These are phyloP conservation scores for Falco novaeseelandiae DNA, from an alignment of 2,797 vertebrate genomes.

Conservation along the genomic window DNA sequence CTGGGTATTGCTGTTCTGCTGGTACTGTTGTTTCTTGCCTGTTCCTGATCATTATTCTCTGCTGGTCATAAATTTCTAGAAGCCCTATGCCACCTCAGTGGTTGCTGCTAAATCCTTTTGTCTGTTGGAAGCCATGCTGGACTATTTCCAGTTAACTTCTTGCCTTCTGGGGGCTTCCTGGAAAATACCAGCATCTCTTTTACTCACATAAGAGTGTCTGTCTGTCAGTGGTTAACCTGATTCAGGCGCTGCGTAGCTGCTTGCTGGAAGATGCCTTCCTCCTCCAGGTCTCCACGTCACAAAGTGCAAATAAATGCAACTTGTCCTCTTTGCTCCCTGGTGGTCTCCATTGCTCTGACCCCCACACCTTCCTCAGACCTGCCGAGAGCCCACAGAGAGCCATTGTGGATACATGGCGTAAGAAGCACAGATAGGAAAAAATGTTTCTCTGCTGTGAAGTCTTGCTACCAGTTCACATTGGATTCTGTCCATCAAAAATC, in stretches of 20 bases:
- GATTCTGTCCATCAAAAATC: background rate
- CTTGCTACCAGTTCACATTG: background rate
- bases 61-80: background rate
- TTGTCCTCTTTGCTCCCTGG: background rate
- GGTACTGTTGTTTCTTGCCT: background rate
- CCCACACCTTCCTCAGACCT: background rate
- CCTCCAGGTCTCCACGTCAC: background rate
- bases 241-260: background rate
- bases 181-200: background rate
- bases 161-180: background rate
- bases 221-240: background rate
- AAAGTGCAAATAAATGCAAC: background rate
- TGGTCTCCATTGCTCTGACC: background rate
- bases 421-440: background rate
- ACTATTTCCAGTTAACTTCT: background rate
- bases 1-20: background rate
- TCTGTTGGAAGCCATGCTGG: background rate
- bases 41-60: background rate
- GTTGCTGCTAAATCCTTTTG: background rate
- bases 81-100: background rate
- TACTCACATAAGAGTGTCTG: background rate
- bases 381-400: background rate
- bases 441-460: background rate
- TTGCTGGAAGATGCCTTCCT: background rate
- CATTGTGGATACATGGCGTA: background rate